Evolutionary conservation across 2,797 vertebrate genomes (phyloP), one percentile per base, ranked within the genome.

Genomic region (Orestias chungarensis): DNA sequence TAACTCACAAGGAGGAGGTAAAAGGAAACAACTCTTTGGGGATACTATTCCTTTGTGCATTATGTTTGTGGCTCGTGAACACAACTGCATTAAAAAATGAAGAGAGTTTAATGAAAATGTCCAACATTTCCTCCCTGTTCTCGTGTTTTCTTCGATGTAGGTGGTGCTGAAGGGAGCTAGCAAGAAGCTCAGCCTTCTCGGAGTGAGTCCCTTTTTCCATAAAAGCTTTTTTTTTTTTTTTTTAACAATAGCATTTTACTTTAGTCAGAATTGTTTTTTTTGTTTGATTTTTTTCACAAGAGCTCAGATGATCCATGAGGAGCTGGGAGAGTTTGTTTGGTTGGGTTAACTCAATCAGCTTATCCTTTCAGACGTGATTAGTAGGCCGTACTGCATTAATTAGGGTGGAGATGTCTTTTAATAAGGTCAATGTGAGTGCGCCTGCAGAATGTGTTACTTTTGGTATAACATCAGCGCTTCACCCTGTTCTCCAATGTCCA

Each of bases 121-220:
- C 62, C 68, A 27, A 46, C 52, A 50, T 23, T 31, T 38, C 44
- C 66, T 38, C 64, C n/a, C 38, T n/a, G 35, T 27, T 74, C 20
- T 61, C 38, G n/a, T 33, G n/a, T 46, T 76, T 59, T 47, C 52
- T 14, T 50, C 31, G 23, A 76, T 78, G 44, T 75, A 95, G 95
- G 95, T 95, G 88, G 94, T 95, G 87, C 86, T 95, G 75, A 95
- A 95, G 87, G 95, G 95, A 57, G 94, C 95, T 0, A 94, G 94
- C 79, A 95, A 95, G 89, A 95, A 95, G 82, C 87, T 95, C 82
- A 95, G 94, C 85, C 93, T 95, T 68, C 91, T 95, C 2, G 95
- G 95, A 89, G 95, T 95, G 93, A 91, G 94, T 89, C 5, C 4
- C 10, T 5, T 52, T 2, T 78, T 49, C 65, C 29, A 1, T 35